A percentile compares a stretch with the other conserved stretches of the same genome.
Conservation (phyloP, 2,113 vertebrate genomes). For the Microtus ochrogaster region DNA sequence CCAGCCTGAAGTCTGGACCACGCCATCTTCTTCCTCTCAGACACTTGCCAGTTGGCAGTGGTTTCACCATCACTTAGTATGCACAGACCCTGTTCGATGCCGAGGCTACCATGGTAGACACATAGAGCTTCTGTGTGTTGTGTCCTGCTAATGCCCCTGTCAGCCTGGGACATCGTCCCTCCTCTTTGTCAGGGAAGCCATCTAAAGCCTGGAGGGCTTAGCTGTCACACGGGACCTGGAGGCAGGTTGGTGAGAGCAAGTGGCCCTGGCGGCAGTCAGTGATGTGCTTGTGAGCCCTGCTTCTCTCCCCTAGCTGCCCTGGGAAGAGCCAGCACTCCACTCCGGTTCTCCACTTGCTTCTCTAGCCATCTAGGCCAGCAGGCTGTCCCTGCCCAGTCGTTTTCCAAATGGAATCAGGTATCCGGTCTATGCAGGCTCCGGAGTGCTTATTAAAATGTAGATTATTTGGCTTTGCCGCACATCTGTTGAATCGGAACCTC, state of each 20-base stretch:
- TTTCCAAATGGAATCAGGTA: neutral
- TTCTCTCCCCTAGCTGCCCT: neutral
- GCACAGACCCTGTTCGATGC: accelerated
- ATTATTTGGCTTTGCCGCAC: neutral
- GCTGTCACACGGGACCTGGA: accelerated
- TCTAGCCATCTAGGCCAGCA: neutral
- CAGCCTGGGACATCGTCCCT: neutral
- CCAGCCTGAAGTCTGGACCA: accelerated
- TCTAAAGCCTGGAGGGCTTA: neutral
- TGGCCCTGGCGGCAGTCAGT: neutral
- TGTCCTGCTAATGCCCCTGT: neutral
- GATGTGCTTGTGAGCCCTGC: no score
- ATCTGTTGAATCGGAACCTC: neutral
- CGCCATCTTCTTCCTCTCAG: accelerated
- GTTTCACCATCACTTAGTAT: accelerated
- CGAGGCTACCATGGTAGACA: accelerated
- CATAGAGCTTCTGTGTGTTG: neutral
- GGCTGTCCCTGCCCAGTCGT: neutral
- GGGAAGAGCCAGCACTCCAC: accelerated
- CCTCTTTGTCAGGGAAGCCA: neutral
- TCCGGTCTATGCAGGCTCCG: accelerated
- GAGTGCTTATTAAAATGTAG: neutral
- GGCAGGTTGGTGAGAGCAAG: no score
- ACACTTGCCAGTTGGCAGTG: accelerated
- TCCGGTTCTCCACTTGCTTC: no score